Evolutionary conservation across 2,797 vertebrate genomes (phyloP), one percentile per base, ranked within the genome.

Genomic region (Euphonia xanthogaster): DNA sequence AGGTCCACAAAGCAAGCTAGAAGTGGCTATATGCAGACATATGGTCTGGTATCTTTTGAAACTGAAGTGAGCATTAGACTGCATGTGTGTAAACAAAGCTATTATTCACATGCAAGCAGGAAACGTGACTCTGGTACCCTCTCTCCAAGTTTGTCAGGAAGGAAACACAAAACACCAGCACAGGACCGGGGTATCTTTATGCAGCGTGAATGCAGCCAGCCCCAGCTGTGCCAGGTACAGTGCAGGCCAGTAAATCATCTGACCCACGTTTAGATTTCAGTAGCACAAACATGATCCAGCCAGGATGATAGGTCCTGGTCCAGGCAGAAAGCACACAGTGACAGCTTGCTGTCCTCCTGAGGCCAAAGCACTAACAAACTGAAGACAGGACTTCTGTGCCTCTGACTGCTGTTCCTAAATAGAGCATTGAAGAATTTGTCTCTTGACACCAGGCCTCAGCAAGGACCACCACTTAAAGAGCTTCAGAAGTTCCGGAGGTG

Each of bases 391-490:
- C 18, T 51, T 81, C 66, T 40, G 17, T 50, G 37, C 18, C 50
- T 78, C 77, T 89, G 24, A 25, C 30, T 2, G 0, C 35, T 66
- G 9, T 6, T 91, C 21, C 35, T 63, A 78, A 77, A 60, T 1
- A 10, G 17, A 37, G 7, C 21, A 25, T 8, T 57, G 65, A 30
- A 80, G 76, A 57, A 65, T 20, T 62, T 18, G 21, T 19, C 39
- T 68, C 28, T 22, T 9, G 0, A 39, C 2, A 0, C 24, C 19
- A 50, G 25, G 37, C 28, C 39, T 74, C 1, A 2, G 35, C 4
- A 4, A 58, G 21, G 37, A 60, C 5, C 0, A 1, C 7, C 23
- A 37, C 7, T 55, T 25, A 39, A 58, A 19, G 31, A 86, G 28
- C 54, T 83, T 39, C 57, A 42, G 72, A 30, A 37, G 27, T 28